Base-by-base conservation (phyloP, 2,888 invertebrate genomes). In the Drosophila subquinaria region DNA sequence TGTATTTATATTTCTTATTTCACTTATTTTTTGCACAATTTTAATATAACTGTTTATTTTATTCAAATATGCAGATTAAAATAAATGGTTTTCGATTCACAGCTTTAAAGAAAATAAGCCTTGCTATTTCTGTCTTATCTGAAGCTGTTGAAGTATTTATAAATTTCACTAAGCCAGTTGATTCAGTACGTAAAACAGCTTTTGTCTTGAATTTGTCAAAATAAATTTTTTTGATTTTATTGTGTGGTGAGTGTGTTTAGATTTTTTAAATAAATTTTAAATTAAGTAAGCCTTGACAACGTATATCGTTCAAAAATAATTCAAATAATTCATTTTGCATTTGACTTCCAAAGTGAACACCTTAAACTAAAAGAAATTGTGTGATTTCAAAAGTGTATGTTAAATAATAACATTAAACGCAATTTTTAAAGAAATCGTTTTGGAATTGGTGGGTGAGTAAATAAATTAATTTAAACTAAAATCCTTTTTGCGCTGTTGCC, bases 141-240 rank as follows among this genome's bases (percentile, higher is more conserved):
- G 10, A 13, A 55, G 8, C n/a, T 36, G 3, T 47, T 8, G 0
- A 3, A 4, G 2, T 1, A 43, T 35, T 8, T 43, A 15, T 4
- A 0, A 40, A n/a, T 15, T 47, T 73, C 35, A 81, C 42, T 67
- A 55, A 27, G 78, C 73, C 81, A 79, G 79, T 77, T 47, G 79
- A 79, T 48, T 73, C 73, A 73, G 78, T 48, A 78, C 69, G 57
- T 80, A 51, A 72, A 72, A 43, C 72, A 67, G 64, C 64, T 67
- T 59, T 77, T 48, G 73, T 73, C 77, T 77, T 67, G 64, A 79
- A 73, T 65, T 79, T 81, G 56, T 77, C 56, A 8, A 10, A 73
- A 76, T 20, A 63, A 23, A 43, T 15, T 43, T 48, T 36, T 60
- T 71, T 23, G 3, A 23, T 23, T 67, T 64, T 27, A 50, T 51